A percentile compares a stretch with the other conserved stretches of the same genome.
Conservation (phyloP, 2,888 invertebrate species). For the Agrochola macilenta region DNA sequence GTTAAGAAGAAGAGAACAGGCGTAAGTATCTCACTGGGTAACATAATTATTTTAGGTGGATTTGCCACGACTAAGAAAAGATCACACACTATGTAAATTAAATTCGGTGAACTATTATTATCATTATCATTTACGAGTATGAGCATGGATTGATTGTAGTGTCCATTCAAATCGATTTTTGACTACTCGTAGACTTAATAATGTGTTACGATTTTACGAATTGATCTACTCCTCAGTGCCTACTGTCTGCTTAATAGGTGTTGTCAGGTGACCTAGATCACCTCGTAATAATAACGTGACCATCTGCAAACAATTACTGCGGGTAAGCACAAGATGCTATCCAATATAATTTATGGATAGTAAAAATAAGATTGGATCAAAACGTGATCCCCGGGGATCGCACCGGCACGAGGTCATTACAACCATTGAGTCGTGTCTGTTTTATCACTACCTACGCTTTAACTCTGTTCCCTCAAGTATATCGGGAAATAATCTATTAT, state of each 20-base stretch:
- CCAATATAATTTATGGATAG: slow-evolving; percentile 73
- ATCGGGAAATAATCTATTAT: slow-evolving; percentile 64
- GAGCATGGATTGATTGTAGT: slow-evolving; percentile 12
- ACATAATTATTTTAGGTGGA: neutral
- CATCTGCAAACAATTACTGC: slow-evolving; percentile 67
- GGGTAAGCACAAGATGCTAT: slow-evolving; percentile 62
- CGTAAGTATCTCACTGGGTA: neutral
- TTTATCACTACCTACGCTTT: slow-evolving; percentile 72
- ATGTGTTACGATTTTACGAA: slow-evolving; percentile 1
- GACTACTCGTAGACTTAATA: slow-evolving; percentile 2
- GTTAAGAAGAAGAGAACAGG: neutral
- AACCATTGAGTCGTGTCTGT: slow-evolving; percentile 74
- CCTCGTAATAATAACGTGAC: slow-evolving; percentile 56
- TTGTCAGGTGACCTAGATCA: slow-evolving; percentile 53
- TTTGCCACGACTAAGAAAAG: slow-evolving; percentile 1
- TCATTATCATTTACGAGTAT: slow-evolving; percentile 15
- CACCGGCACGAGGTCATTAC: slow-evolving; percentile 75
- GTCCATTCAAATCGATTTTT: slow-evolving; percentile 22
- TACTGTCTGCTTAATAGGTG: slow-evolving; percentile 11
- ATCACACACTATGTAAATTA: slow-evolving; percentile 12
- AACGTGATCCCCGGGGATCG: slow-evolving; percentile 72
- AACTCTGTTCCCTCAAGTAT: slow-evolving; percentile 64
- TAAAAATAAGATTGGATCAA: slow-evolving; percentile 77
- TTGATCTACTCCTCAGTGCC: neutral
- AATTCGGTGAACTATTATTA: neutral